These are phyloP conservation scores for Vireo griseus DNA, from an alignment of 2,797 vertebrate genomes.

Conservation along the genomic window DNA sequence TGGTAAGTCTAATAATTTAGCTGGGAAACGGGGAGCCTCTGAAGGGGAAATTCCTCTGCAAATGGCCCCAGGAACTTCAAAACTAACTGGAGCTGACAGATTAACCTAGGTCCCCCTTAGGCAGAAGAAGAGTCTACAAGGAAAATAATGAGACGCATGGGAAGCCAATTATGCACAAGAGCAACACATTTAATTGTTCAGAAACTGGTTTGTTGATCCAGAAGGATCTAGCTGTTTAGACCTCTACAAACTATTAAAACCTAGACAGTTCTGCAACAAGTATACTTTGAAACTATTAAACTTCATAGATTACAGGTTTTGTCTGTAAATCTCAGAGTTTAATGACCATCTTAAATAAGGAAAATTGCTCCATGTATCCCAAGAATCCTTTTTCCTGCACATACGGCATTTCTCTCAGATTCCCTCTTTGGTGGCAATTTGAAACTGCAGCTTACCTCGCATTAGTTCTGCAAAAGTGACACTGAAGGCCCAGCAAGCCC, in stretches of 20 bases:
- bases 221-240: not conserved
- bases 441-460: not conserved
- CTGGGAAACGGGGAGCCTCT: not conserved
- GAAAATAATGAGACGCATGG: constrained; percentile 45
- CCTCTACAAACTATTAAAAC: not conserved
- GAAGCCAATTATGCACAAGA: constrained; percentile 47
- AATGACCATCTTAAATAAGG: not conserved
- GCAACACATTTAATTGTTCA: constrained; percentile 32
- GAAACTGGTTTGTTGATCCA: constrained; percentile 24
- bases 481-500: not conserved
- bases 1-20: not conserved
- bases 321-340: not conserved
- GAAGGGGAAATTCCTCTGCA: constrained; percentile 44
- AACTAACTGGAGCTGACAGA: constrained; percentile 58
- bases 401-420: not conserved
- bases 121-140: constrained; percentile 38
- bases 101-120: constrained; percentile 43
- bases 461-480: not conserved
- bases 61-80: constrained; percentile 38
- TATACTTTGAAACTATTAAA: not conserved
- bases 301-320: not conserved
- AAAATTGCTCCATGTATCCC: not conserved
- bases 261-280: not conserved
- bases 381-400: not conserved
- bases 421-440: not conserved